These are phyloP conservation scores for Phymanthus crucifer DNA, from an alignment of 92 coral and sea anemone species.

Conservation along the genomic window DNA sequence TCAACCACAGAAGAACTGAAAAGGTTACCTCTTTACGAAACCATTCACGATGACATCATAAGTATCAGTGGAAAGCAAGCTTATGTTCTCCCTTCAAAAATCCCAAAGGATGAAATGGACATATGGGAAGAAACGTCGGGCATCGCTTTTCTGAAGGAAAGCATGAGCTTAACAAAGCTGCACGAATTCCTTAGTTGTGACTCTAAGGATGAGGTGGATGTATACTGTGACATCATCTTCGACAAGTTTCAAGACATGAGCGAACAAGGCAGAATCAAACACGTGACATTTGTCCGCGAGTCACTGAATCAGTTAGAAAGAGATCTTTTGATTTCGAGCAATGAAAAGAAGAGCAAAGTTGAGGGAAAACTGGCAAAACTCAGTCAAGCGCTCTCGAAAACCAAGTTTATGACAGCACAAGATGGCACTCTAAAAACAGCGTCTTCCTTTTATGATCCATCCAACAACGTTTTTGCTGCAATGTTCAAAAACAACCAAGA, in stretches of 20 bases:
- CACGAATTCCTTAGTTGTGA: slow-evolving; percentile 45
- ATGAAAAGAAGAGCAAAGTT: neutral
- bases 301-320: neutral
- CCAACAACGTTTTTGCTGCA: slow-evolving; percentile 41
- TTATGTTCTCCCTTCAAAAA: slow-evolving; percentile 20
- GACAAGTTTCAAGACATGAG: slow-evolving; percentile 25
- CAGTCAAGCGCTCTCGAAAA: neutral
- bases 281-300: slow-evolving; percentile 25
- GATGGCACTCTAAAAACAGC: slow-evolving; percentile 37
- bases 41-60: slow-evolving; percentile 38
- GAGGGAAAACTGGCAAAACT: neutral
- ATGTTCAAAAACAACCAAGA: slow-evolving; percentile 39
- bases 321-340: neutral
- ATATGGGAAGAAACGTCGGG: neutral
- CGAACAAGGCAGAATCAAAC: slow-evolving; percentile 29
- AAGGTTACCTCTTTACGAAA: slow-evolving; percentile 53
- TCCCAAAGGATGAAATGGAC: slow-evolving; percentile 50
- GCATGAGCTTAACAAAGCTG: slow-evolving; percentile 7
- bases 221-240: slow-evolving; percentile 60
- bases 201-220: slow-evolving; percentile 42
- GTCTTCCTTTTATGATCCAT: slow-evolving; percentile 56
- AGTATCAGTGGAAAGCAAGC: slow-evolving; percentile 10
- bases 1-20: slow-evolving; percentile 2
- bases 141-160: slow-evolving; percentile 40
- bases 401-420: neutral